Conservation (phyloP, 2,888 invertebrate species). For the Criorhina ranunculi region DNA sequence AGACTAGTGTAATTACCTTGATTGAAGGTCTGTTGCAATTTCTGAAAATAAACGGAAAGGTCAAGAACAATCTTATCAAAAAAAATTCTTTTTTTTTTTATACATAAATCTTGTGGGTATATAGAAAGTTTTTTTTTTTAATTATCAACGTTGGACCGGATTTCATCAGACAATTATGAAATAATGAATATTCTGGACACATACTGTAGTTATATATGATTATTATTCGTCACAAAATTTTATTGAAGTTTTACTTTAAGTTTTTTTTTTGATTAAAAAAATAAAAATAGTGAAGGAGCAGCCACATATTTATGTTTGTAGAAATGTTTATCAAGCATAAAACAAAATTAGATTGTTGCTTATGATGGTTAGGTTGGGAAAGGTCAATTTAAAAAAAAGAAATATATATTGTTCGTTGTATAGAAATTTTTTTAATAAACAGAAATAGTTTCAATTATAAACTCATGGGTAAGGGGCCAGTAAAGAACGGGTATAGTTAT, state of each 20-base stretch:
- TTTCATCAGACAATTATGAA: conserved; percentile 31
- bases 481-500: too few species aligned
- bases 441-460: too few species aligned
- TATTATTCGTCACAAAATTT: not conserved
- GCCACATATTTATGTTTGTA: too few species aligned
- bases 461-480: too few species aligned
- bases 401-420: too few species aligned
- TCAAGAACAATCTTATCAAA: conserved; percentile 31
- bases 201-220: too few species aligned
- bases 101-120: not conserved
- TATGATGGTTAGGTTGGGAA: too few species aligned
- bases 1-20: conserved; percentile 51
- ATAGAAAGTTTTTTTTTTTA: not conserved
- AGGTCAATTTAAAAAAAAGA: too few species aligned
- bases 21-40: conserved; percentile 44
- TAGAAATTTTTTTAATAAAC: too few species aligned
- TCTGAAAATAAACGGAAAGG: conserved; percentile 67
- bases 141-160: conserved; percentile 3
- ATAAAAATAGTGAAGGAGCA: not conserved
- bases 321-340: too few species aligned
- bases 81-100: too few species aligned
- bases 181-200: not conserved
- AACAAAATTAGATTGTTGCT: too few species aligned
- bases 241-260: not conserved
- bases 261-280: not conserved